Conservation (phyloP, 2,113 vertebrate genomes). For the Dissostichus mawsoni region DNA sequence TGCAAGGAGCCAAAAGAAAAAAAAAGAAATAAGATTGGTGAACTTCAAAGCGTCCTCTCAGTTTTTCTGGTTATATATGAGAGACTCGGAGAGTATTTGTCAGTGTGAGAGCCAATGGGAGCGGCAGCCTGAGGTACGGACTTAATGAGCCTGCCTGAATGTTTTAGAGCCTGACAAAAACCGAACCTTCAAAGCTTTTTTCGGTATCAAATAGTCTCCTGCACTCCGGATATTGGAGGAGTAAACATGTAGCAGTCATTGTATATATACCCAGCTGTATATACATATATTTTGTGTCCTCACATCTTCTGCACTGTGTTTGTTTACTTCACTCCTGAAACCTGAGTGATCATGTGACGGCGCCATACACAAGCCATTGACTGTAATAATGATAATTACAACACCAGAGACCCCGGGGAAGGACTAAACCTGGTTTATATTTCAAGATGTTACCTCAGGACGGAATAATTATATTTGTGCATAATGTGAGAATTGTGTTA, state of each 20-base stretch:
- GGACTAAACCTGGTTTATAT: constrained; percentile 32
- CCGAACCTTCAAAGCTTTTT: constrained; percentile 53
- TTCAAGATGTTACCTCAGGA: constrained; percentile 46
- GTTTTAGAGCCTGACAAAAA: constrained; percentile 69
- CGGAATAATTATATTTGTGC: constrained; percentile 34
- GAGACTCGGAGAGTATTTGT: constrained; percentile 68
- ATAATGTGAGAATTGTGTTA: constrained; percentile 4
- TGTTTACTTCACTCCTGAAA: constrained; percentile 52
- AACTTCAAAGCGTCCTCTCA: constrained; percentile 78
- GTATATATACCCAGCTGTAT: not conserved
- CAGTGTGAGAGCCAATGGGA: constrained; percentile 71
- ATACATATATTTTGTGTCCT: not conserved
- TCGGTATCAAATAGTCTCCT: constrained; percentile 41
- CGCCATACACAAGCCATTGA: constrained; percentile 32
- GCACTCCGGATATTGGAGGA: constrained; percentile 17
- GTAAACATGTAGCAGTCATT: constrained; percentile 26
- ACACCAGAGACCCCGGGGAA: constrained; percentile 10
- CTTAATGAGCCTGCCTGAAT: constrained; percentile 79
- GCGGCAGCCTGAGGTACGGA: constrained; percentile 70
- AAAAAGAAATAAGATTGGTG: constrained; percentile 63
- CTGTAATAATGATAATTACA: constrained; percentile 30
- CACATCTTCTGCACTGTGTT: constrained; percentile 10
- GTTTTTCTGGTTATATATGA: constrained; percentile 71
- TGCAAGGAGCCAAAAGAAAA: constrained; percentile 45
- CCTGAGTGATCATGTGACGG: constrained; percentile 48